These are phyloP conservation scores for Heterohyrax brucei DNA, from an alignment of 2,797 vertebrate species.

Conservation along the genomic window DNA sequence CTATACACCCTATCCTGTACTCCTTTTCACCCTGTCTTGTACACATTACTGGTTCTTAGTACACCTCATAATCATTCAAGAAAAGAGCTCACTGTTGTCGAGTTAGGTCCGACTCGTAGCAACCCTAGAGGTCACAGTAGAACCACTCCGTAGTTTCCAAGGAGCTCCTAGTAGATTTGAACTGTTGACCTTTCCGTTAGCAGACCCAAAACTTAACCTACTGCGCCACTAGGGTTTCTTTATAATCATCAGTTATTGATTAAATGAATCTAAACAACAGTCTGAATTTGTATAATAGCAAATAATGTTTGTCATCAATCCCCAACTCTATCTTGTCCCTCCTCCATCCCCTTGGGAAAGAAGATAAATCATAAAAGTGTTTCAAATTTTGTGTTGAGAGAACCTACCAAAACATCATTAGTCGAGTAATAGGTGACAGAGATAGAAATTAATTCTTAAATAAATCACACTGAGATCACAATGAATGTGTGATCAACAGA, in stretches of 20 bases:
- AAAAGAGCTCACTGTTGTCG: too few species aligned
- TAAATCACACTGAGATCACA: background rate
- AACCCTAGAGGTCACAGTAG: too few species aligned
- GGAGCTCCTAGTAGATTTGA: too few species aligned
- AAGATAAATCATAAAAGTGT: constrained; percentile 17
- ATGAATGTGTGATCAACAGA: background rate
- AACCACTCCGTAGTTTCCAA: too few species aligned
- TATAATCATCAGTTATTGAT: background rate
- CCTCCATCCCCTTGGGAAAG: background rate
- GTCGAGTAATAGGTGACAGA: constrained; percentile 1
- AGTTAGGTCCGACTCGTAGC: too few species aligned
- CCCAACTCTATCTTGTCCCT: background rate
- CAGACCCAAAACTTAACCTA: too few species aligned
- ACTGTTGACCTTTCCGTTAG: too few species aligned
- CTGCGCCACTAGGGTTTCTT: too few species aligned
- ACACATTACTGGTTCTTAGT: background rate
- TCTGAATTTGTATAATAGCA: background rate
- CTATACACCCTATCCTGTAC: too few species aligned
- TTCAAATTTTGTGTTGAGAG: background rate
- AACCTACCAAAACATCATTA: constrained; percentile 51
- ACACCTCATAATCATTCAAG: too few species aligned
- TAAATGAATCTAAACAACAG: constrained; percentile 16
- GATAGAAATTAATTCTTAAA: constrained; percentile 44
- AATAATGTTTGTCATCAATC: constrained; percentile 12
- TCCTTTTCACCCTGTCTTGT: background rate